Percentiles rank a stretch among this genome's conserved stretches.
Conservation (phyloP, 2,797 vertebrate species). For the Podarcis lilfordi region DNA sequence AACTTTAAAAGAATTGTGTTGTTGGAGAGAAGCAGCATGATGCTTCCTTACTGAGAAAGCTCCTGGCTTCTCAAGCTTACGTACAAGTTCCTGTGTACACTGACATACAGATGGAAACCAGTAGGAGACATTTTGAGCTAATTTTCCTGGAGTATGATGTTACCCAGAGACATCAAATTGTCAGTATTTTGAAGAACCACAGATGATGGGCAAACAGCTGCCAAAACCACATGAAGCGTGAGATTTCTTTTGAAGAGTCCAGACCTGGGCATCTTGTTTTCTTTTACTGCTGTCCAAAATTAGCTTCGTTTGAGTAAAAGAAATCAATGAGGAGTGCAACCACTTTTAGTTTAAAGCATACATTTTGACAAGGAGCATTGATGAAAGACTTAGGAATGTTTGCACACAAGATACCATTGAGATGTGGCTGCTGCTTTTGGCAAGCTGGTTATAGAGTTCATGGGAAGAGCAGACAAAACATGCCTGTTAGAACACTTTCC, state of each 20-base stretch:
- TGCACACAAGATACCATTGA: slow-evolving; percentile 32
- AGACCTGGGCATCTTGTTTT: slow-evolving; percentile 21
- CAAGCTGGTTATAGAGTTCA: background rate
- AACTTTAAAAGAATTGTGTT: slow-evolving; percentile 50
- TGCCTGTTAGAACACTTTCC: background rate
- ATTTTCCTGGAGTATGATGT: slow-evolving; percentile 64
- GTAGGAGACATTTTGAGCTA: slow-evolving; percentile 62
- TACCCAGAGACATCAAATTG: slow-evolving; percentile 68
- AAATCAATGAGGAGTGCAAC: slow-evolving; percentile 33
- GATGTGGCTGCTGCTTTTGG: slow-evolving; percentile 4
- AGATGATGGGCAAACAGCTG: slow-evolving; percentile 27
- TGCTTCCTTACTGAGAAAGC: slow-evolving; percentile 22
- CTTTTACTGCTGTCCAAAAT: slow-evolving; percentile 37
- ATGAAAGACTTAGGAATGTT: slow-evolving; percentile 14
- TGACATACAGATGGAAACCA: slow-evolving; percentile 70
- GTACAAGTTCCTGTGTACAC: slow-evolving; percentile 33
- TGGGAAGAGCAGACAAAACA: slow-evolving; percentile 6
- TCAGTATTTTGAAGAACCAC: slow-evolving; percentile 51
- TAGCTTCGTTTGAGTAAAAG: slow-evolving; percentile 33
- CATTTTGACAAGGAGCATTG: background rate
- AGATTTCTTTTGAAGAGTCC: slow-evolving; percentile 30
- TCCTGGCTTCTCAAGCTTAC: slow-evolving; percentile 37
- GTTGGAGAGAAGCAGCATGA: background rate
- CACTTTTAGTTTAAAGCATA: background rate
- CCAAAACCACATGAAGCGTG: slow-evolving; percentile 47